Percentiles rank a stretch among this genome's conserved stretches.
Conservation (phyloP, 2,888 invertebrate genomes). For the Panopea generosa region DNA sequence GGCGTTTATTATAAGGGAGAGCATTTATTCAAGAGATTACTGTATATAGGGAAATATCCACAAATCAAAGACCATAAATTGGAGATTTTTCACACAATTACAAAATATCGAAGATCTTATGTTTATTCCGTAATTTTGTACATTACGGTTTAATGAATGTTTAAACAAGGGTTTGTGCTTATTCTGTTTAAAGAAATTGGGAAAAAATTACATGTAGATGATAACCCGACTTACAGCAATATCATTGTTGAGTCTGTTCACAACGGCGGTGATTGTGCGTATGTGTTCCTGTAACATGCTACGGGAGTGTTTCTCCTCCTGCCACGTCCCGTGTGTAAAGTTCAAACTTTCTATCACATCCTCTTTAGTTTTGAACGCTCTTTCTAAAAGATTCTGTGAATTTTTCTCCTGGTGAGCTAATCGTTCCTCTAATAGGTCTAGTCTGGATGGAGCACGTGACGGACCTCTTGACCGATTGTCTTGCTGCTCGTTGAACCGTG, state of each 20-base stretch:
- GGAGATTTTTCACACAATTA: no score
- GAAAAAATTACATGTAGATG: no score
- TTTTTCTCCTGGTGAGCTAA: conserved; percentile 80
- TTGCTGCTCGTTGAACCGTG: conserved; percentile 14
- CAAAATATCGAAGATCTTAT: no score
- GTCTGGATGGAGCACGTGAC: conserved; percentile 65
- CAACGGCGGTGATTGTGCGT: conserved; percentile 84
- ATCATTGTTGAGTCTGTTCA: conserved; percentile 82
- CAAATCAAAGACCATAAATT: no score
- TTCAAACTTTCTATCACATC: conserved; percentile 84
- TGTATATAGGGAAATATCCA: no score
- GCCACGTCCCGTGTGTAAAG: conserved; percentile 84
- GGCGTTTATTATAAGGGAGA: no score
- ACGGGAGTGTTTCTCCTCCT: conserved; percentile 83
- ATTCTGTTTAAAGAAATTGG: no score
- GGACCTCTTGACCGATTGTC: conserved; percentile 8
- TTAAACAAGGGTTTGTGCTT: no score
- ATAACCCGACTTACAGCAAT: conserved; percentile 83
- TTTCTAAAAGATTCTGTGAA: conserved; percentile 81
- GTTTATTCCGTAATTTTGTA: no score
- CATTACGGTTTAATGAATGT: no score
- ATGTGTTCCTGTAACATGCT: conserved; percentile 84
- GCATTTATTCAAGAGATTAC: no score
- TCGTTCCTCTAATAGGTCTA: conserved; percentile 80
- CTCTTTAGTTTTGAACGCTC: conserved; percentile 82